These are phyloP conservation scores for Falco columbarius DNA, from an alignment of 2,797 vertebrate genomes.

Conservation along the genomic window DNA sequence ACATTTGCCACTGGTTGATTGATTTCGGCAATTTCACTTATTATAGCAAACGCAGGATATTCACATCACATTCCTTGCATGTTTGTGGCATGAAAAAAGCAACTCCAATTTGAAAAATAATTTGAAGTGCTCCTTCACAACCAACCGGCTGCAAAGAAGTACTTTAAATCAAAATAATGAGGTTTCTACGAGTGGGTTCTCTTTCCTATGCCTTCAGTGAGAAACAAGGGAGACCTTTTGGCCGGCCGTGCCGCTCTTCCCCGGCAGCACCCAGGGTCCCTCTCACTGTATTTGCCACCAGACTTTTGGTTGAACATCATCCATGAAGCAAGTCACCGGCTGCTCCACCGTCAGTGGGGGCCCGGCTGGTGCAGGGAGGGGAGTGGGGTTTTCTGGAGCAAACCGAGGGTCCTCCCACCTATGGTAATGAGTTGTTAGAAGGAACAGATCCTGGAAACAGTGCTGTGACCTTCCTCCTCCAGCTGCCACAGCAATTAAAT, in stretches of 20 bases:
- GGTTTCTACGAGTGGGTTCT: constrained; percentile 38
- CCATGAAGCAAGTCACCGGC: rapidly evolving
- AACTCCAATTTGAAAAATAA: neutral
- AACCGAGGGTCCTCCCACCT: neutral
- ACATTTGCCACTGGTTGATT: constrained; percentile 46
- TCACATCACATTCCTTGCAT: neutral
- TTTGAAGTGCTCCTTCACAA: constrained; percentile 52
- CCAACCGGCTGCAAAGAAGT: constrained; percentile 22
- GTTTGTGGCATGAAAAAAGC: neutral
- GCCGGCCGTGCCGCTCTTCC: neutral
- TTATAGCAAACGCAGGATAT: constrained; percentile 40
- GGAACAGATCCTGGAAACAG: neutral
- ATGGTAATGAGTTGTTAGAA: rapidly evolving
- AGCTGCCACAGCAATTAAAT: neutral
- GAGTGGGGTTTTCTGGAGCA: neutral
- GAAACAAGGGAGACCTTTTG: neutral
- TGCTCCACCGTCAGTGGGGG: neutral
- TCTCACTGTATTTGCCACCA: neutral
- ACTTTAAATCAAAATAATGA: constrained; percentile 75
- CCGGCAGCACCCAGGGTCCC: neutral
- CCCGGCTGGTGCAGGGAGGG: neutral
- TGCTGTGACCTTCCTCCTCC: neutral
- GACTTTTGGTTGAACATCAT: neutral
- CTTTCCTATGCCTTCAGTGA: neutral
- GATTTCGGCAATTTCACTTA: constrained; percentile 55